phyloP scores from a whole-genome alignment of 2,113 vertebrate genomes.

The Solenodon paradoxus region DNA sequence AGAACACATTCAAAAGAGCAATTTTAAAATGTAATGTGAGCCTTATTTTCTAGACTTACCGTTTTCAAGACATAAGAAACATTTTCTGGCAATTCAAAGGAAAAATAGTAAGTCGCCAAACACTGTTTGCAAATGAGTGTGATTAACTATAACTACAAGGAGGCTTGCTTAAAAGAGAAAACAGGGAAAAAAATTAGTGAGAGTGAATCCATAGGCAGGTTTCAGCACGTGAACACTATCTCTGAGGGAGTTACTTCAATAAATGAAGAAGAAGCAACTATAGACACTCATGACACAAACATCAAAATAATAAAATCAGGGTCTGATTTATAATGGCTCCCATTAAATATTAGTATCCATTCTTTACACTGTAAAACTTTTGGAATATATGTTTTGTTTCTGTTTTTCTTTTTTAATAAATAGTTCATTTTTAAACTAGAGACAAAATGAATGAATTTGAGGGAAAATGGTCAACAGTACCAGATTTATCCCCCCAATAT shows the following conservation, averaged over 20 bases:
- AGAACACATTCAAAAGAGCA: slow-evolving; percentile 25
- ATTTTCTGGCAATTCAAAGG: neutral
- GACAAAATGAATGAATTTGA: neutral
- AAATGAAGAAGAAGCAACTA: neutral
- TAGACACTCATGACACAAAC: neutral
- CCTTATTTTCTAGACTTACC: neutral
- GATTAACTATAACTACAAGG: neutral
- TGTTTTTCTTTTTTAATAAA: neutral
- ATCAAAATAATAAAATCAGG: neutral
- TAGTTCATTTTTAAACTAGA: neutral
- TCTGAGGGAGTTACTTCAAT: neutral
- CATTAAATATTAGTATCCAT: neutral
- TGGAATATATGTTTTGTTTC: neutral
- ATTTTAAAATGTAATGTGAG: slow-evolving; percentile 54
- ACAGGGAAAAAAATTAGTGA: neutral
- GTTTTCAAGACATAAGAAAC: neutral
- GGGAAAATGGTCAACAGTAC: neutral
- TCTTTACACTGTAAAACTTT: neutral
- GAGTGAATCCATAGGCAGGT: neutral
- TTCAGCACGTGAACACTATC: neutral
- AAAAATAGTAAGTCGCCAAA: neutral
- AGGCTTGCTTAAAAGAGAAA: neutral
- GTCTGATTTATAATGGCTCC: fast-evolving
- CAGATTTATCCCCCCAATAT: neutral
- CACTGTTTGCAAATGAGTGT: neutral